phyloP scores from a whole-genome alignment of 2,113 vertebrate genomes.

The Eurypyga helias region DNA sequence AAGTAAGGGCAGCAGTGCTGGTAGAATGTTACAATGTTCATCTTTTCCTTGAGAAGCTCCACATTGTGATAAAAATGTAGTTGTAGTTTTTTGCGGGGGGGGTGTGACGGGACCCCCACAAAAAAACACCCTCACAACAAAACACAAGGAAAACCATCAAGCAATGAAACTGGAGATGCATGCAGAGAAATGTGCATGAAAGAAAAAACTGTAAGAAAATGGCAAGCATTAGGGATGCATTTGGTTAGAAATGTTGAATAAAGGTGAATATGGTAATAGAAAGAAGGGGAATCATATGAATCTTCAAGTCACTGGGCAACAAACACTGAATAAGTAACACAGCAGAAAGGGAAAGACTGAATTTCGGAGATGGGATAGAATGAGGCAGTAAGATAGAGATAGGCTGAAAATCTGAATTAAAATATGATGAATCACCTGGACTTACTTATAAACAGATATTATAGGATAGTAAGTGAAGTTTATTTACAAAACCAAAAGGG shows the following conservation, averaged over 20 bases:
- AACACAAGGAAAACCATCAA: no score
- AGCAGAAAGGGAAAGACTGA: neutral
- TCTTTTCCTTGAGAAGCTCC: neutral
- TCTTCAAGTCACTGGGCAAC: neutral
- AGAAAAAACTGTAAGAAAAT: neutral
- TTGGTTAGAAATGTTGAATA: neutral
- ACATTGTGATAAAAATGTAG: neutral
- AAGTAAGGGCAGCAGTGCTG: neutral
- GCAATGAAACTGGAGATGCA: neutral
- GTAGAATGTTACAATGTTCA: neutral
- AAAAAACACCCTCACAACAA: no score
- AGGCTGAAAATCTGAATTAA: neutral
- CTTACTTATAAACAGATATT: neutral
- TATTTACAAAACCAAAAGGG: neutral
- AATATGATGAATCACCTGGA: neutral
- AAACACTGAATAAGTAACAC: neutral
- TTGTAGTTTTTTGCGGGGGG: no score
- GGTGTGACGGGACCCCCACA: no score
- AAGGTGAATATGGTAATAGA: neutral
- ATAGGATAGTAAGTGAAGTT: neutral
- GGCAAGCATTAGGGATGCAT: neutral
- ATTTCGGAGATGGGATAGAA: neutral
- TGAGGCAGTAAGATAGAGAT: neutral
- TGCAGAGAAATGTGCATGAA: neutral
- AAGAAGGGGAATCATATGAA: neutral